Evolutionary conservation across 2,797 vertebrate genomes (phyloP).

Genomic region (Salarias fasciatus): DNA sequence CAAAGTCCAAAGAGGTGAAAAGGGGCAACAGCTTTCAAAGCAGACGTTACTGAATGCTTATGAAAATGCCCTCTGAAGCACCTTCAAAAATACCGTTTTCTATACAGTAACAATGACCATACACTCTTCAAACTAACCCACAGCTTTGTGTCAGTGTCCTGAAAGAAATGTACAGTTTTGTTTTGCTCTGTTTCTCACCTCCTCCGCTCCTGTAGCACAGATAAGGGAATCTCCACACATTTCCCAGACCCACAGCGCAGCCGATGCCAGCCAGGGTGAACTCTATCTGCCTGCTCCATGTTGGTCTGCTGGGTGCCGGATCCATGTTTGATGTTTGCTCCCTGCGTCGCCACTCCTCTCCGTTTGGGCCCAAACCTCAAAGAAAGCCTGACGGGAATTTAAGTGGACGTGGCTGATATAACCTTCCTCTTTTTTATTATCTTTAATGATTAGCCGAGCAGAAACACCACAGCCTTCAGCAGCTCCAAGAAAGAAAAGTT

Average conservation of each 20-base stretch:
- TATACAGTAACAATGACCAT: too few species aligned
- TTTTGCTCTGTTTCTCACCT: constrained; percentile 70
- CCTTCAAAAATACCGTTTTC: too few species aligned
- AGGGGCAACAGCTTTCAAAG: too few species aligned
- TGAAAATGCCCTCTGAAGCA: too few species aligned
- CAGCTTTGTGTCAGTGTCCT: too few species aligned
- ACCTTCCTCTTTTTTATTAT: constrained; percentile 66
- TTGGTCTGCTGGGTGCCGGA: constrained; percentile 65
- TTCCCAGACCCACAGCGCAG: constrained; percentile 82
- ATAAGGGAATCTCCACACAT: constrained; percentile 85
- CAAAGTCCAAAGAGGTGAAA: too few species aligned
- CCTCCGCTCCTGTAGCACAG: constrained; percentile 85
- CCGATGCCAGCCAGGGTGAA: constrained; percentile 85
- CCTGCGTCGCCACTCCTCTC: background rate
- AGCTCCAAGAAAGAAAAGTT: background rate
- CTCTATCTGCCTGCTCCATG: constrained; percentile 83
- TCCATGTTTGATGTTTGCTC: constrained; percentile 67
- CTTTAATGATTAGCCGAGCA: constrained; percentile 81
- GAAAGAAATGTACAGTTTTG: too few species aligned
- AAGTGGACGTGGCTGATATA: constrained; percentile 56
- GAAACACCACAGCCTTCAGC: constrained; percentile 14
- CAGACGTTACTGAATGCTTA: too few species aligned
- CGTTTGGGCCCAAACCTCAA: constrained; percentile 29
- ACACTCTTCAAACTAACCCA: too few species aligned
- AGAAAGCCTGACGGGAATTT: constrained; percentile 18